A percentile compares a stretch with the other conserved stretches of the same genome.
Evolutionary conservation across 2,113 vertebrate species (phyloP).

Genomic region (Rynchops niger): DNA sequence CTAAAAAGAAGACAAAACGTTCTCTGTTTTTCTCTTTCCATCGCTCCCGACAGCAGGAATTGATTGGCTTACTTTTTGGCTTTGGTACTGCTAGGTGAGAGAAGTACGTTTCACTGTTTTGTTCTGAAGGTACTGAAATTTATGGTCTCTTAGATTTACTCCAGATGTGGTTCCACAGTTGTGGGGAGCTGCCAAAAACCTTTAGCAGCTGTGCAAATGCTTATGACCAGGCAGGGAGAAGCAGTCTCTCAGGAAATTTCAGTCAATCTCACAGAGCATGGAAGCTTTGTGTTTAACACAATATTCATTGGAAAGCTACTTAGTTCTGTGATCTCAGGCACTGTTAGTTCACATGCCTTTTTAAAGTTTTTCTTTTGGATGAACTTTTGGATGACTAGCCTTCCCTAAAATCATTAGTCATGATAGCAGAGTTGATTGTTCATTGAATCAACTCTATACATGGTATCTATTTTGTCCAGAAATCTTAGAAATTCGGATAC

Average conservation of each 20-base stretch:
- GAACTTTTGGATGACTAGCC: not conserved
- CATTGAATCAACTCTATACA: not conserved
- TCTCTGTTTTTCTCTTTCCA: constrained; percentile 8
- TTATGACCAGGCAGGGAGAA: not conserved
- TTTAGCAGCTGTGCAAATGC: constrained; percentile 44
- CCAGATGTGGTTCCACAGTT: constrained; percentile 37
- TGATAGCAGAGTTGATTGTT: not conserved
- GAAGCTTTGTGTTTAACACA: constrained; percentile 18
- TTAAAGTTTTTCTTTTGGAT: not conserved
- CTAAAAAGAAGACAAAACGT: not conserved
- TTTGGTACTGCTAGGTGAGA: not conserved
- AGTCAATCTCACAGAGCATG: not conserved
- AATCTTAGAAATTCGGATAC: not conserved
- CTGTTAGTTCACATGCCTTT: not conserved
- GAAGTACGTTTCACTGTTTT: not conserved
- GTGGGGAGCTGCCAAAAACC: constrained; percentile 5
- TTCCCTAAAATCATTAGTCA: not conserved
- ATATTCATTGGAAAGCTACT: not conserved
- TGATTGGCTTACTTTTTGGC: not conserved
- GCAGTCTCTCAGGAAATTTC: constrained; percentile 30
- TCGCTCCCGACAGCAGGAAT: not conserved
- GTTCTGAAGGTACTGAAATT: constrained; percentile 37
- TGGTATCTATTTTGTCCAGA: not conserved
- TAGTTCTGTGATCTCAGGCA: not conserved
- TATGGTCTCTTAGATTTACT: constrained; percentile 12